Evolutionary conservation across 2,113 vertebrate genomes (phyloP).

Genomic region (Apus apus): DNA sequence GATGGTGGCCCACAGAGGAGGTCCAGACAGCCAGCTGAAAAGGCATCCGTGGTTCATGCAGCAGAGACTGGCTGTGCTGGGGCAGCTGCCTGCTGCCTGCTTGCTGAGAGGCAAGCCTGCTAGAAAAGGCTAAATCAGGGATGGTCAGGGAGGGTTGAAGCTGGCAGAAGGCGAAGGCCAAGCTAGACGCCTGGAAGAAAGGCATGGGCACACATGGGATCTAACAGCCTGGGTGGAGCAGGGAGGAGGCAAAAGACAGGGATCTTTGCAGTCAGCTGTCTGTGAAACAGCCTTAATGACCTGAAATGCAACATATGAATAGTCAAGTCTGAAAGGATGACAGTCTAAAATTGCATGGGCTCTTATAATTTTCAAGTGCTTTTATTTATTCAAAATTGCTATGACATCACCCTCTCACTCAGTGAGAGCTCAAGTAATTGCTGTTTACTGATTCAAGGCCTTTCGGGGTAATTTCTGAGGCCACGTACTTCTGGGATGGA

Average conservation of each 20-base stretch:
- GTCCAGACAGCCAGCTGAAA: background rate
- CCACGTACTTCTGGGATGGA: background rate
- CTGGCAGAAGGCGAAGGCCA: background rate
- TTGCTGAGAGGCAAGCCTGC: background rate
- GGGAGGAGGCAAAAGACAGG: background rate
- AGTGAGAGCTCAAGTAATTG: background rate
- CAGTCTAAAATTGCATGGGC: background rate
- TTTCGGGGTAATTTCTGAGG: constrained; percentile 29
- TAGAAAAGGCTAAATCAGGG: background rate
- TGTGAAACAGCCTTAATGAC: background rate
- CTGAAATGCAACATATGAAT: background rate
- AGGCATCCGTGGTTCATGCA: too few species aligned
- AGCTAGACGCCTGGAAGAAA: background rate
- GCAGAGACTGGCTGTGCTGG: fast-evolving
- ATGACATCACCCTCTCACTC: constrained; percentile 36
- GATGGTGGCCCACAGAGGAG: background rate
- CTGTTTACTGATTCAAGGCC: constrained; percentile 36
- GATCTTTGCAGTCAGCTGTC: background rate
- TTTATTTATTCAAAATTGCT: constrained; percentile 47
- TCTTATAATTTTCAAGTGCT: constrained; percentile 36
- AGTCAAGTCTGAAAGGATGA: constrained; percentile 26
- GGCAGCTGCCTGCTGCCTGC: background rate
- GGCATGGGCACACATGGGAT: background rate
- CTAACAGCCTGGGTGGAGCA: background rate
- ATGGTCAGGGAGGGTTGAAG: background rate